Evolutionary conservation across 2,113 vertebrate genomes (phyloP), one percentile per base, ranked within the genome.

Genomic region (Prochilodus magdalenae): DNA sequence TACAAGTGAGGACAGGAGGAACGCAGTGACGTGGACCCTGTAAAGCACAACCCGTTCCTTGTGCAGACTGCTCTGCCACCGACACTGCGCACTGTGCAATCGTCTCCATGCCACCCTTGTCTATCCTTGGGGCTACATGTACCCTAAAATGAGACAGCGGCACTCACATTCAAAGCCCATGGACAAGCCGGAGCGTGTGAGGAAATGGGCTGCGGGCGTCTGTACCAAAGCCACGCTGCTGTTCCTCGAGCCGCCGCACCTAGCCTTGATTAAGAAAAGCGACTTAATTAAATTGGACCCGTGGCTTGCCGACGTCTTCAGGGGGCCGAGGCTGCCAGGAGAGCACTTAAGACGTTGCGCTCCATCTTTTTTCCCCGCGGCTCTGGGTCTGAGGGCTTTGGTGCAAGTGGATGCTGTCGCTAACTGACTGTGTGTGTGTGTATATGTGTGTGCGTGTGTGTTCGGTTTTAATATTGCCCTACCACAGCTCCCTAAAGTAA

Each of bases 391-490:
- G 82, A 87, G 85, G 49, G 86, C 86, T 91, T 91, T 88, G 88
- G 87, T 30, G 79, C 83, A 86, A 90, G 86, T 63, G 77, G 84
- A 86, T 88, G 89, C 89, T 63, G 53, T 60, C 3, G 12, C 30
- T 81, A 67, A 67, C 60, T 44, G 47, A 14, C 49, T 70, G 49
- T 40, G 77, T 59, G 30, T 53, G 65, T 49, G n/a, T 59, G 15
- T 79, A 30, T 70, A 57, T 62, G 73, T 75, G 55, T 27, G 57
- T 81, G 59, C 66, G n/a, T 74, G 91, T 80, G 88, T 87, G 81
- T 77, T 88, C 86, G 88, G 88, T 90, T 91, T 93, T 93, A 93
- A 94, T 92, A 93, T 93, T 88, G 86, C 87, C 91, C 90, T 86
- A 89, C 87, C 89, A 88, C 85, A 79, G 87, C 88, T 92, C 91